These are phyloP conservation scores for Tokudaia muenninki DNA, from an alignment of 2,797 vertebrate genomes.

Conservation along the genomic window DNA sequence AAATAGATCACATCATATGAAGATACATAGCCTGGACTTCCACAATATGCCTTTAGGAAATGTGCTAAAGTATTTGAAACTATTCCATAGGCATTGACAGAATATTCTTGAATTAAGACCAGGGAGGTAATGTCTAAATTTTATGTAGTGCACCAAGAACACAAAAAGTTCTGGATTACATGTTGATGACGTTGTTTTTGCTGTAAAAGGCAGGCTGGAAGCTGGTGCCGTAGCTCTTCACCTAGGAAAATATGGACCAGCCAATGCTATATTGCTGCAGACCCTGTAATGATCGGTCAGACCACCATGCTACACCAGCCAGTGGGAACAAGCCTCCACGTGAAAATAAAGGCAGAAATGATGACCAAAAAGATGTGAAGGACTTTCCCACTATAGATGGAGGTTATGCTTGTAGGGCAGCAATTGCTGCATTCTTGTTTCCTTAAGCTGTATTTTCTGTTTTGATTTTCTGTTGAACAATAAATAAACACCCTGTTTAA, in stretches of 20 bases:
- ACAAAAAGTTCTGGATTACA: constrained; percentile 95
- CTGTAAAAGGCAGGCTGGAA: constrained; percentile 95
- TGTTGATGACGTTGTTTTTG: constrained; percentile 95
- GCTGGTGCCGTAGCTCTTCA: constrained; percentile 93
- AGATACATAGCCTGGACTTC: constrained; percentile 97
- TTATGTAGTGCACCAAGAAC: constrained; percentile 96
- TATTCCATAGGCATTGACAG: constrained; percentile 94
- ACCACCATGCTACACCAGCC: background rate
- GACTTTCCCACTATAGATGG: background rate
- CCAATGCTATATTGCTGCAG: constrained; percentile 95
- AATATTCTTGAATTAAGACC: constrained; percentile 96
- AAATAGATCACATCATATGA: constrained; percentile 96
- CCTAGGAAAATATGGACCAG: constrained; percentile 95
- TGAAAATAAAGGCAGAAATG: background rate
- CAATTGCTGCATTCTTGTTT: background rate
- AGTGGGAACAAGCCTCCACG: background rate
- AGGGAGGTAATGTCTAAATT: constrained; percentile 97
- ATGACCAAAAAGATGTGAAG: background rate
- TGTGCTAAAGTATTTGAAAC: constrained; percentile 96
- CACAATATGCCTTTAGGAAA: constrained; percentile 98
- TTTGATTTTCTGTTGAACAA: background rate
- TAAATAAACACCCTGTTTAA: background rate
- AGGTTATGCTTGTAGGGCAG: background rate
- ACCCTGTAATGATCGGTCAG: constrained; percentile 87
- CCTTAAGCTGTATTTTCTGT: background rate